Evolutionary conservation across 2,113 vertebrate species (phyloP).

Genomic region (Symphodus melops): DNA sequence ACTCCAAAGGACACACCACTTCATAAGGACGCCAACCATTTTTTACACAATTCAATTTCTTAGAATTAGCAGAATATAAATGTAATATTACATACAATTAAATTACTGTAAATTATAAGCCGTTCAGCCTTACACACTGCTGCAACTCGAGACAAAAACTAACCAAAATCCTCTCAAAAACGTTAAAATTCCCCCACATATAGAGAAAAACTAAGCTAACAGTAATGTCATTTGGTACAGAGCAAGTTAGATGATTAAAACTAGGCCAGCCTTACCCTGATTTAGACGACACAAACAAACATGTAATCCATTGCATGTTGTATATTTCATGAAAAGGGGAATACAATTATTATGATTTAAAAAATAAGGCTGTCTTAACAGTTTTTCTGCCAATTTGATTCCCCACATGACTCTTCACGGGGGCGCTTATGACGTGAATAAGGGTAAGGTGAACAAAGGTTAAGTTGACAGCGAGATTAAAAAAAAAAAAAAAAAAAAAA

Average conservation of each 20-base stretch:
- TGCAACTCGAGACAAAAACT: neutral
- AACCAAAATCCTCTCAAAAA: neutral
- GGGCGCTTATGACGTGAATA: no score
- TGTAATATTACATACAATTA: conserved; percentile 16
- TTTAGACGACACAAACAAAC: no score
- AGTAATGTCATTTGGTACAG: neutral
- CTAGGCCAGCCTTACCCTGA: neutral
- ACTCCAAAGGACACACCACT: neutral
- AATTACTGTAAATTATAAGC: neutral
- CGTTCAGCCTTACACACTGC: neutral
- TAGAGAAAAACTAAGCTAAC: neutral
- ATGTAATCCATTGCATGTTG: no score
- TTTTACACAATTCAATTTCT: neutral
- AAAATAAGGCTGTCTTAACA: no score
- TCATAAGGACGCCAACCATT: neutral
- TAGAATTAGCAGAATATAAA: conserved; percentile 5
- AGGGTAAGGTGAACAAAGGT: no score
- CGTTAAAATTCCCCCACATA: neutral
- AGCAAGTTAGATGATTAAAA: neutral
- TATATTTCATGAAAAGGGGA: no score
- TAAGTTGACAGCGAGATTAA: no score
- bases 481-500: no score
- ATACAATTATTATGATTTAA: no score
- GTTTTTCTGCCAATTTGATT: no score
- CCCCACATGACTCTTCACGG: no score